A percentile compares a stretch with the other conserved stretches of the same genome.
Conservation (phyloP, 2,113 vertebrate species). For the Varanus komodoensis region DNA sequence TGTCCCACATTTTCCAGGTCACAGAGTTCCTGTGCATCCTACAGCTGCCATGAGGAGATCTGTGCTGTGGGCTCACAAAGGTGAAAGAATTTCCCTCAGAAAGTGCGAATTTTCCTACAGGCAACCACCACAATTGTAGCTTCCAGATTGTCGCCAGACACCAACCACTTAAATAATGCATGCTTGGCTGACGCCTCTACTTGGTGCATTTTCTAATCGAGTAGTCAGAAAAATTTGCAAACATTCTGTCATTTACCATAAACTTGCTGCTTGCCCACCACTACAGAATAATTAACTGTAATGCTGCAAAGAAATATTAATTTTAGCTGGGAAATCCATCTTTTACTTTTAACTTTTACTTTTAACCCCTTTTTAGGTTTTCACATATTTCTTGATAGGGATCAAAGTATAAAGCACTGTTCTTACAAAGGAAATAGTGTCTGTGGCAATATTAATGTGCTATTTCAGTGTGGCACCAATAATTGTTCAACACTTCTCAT, state of each 20-base stretch:
- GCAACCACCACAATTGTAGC: conserved; percentile 80
- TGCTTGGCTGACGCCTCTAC: conserved; percentile 76
- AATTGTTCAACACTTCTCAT: conserved; percentile 44
- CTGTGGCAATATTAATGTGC: conserved; percentile 34
- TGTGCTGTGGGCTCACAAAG: conserved; percentile 82
- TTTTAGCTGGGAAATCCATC: conserved; percentile 70
- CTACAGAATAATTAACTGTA: conserved; percentile 80
- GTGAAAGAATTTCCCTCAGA: conserved; percentile 86
- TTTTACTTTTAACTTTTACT: conserved; percentile 44
- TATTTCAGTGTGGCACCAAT: conserved; percentile 32
- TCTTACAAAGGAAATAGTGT: conserved; percentile 47
- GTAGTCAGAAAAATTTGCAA: conserved; percentile 82
- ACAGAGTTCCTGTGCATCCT: conserved; percentile 82
- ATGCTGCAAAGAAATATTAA: conserved; percentile 77
- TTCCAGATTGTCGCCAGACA: conserved; percentile 83
- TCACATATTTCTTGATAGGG: conserved; percentile 42
- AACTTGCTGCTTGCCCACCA: conserved; percentile 85
- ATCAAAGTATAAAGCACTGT: conserved; percentile 42
- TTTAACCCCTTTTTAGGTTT: conserved; percentile 24
- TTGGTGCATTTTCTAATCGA: conserved; percentile 82
- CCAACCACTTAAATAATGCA: conserved; percentile 85
- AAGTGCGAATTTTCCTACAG: conserved; percentile 83
- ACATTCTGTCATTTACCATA: conserved; percentile 84
- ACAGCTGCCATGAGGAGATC: conserved; percentile 82
- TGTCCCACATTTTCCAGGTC: conserved; percentile 90